phyloP scores from a whole-genome alignment of 2,797 vertebrate species.

The Eulemur rubriventer region DNA sequence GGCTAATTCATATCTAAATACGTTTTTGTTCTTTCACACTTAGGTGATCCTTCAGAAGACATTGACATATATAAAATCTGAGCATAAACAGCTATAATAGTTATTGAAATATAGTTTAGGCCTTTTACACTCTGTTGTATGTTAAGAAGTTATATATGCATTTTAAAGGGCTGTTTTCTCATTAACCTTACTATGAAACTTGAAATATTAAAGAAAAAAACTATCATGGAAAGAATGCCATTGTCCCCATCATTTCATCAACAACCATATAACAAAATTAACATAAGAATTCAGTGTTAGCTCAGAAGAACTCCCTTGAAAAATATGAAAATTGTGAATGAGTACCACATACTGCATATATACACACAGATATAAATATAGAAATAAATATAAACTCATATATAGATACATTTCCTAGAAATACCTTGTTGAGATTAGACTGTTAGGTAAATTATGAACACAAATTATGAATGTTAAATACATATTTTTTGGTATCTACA shows the following conservation, averaged over 20 bases:
- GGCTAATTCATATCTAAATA: slow-evolving; percentile 71
- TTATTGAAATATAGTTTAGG: not conserved
- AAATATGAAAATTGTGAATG: not conserved
- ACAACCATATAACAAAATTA: not conserved
- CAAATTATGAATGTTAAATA: not conserved
- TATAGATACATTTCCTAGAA: not conserved
- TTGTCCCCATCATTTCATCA: not conserved
- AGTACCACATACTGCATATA: not conserved
- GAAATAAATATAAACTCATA: not conserved
- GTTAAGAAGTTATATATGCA: not conserved
- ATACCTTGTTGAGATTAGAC: not conserved
- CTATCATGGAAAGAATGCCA: not conserved
- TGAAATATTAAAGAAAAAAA: not conserved
- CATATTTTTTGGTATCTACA: not conserved
- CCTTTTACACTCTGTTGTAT: not conserved
- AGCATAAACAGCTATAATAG: not conserved
- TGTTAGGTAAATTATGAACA: not conserved
- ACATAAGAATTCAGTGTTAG: not conserved
- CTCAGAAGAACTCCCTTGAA: not conserved
- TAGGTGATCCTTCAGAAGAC: slow-evolving; percentile 64
- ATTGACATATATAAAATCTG: not conserved
- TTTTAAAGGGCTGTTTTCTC: not conserved
- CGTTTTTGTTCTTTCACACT: slow-evolving; percentile 63
- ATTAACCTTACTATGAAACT: not conserved
- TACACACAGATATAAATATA: not conserved